Evolutionary conservation across 2,797 vertebrate genomes (phyloP), one percentile per base, ranked within the genome.

Genomic region (Silurus lanzhouensis): DNA sequence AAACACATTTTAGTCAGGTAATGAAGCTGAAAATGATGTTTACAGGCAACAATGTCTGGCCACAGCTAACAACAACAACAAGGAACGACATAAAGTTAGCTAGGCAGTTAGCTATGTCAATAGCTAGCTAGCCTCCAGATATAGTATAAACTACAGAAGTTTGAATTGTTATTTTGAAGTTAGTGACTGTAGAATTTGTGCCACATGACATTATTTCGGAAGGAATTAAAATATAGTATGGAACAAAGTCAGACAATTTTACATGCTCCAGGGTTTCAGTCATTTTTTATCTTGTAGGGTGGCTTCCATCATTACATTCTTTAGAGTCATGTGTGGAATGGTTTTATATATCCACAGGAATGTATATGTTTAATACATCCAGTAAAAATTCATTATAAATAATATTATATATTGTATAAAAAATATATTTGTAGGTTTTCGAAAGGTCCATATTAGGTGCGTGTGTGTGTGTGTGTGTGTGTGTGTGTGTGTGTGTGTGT

Each of bases 401-500:
- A 31, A 31, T 31, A 31, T 31, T 2, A 31, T 31, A 31, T 31
- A 31, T 31, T 31, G 1, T 27, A 27, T 27, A 27, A 27, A 27
- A 27, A 27, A 31, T 31, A 31, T 31, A 2, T 31, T n/a, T n/a
- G 31, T 38, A 38, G 31, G 38, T 38, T 38, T 38, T 38, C 0
- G 38, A 38, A 38, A 38, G 38, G 38, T 38, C 31, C 31, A 38
- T 38, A 38, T 38, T 3, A 38, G 31, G 64, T 67, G 70, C 48
- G 44, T 74, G 46, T 74, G 70, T 72, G 44, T 74, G 46, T 74
- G 22, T 48, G 48, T 52, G 46, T n/a, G 48, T 8, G 64, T 66
- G 64, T 67, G 64, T 67, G 64, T 66, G 64, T 66, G 70, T 72
- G 44, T 74, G 48, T 74, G 22, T 48, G 48, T 52, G 46, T n/a